A percentile compares a stretch with the other conserved stretches of the same genome.
Conservation (phyloP, 1,140 invertebrate genomes). For the Polypedilum pembai region DNA sequence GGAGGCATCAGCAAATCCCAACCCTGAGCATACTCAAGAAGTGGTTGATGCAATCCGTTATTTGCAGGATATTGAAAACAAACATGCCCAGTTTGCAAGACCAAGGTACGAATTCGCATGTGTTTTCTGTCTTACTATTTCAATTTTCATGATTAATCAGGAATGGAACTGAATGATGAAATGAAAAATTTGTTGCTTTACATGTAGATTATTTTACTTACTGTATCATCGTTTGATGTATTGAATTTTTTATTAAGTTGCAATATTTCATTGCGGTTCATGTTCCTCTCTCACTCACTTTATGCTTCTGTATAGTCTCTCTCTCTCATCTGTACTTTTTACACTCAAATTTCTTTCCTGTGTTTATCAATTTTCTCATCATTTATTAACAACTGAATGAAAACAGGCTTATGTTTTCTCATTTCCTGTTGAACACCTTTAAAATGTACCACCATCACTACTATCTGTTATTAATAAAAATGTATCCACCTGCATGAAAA, state of each 20-base stretch:
- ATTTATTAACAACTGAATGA: too few relatives aligned
- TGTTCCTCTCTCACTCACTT: neutral
- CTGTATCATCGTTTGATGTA: neutral
- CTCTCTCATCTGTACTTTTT: too few relatives aligned
- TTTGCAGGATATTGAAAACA: slow-evolving; percentile 40
- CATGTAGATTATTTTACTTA: neutral
- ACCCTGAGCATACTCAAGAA: slow-evolving; percentile 40
- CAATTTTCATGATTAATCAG: neutral
- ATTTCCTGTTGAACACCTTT: too few relatives aligned
- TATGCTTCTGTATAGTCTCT: too few relatives aligned
- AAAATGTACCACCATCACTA: too few relatives aligned
- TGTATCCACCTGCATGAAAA: too few relatives aligned
- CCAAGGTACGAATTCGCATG: slow-evolving; percentile 32
- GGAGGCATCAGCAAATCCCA: slow-evolving; percentile 34
- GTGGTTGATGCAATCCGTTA: slow-evolving; percentile 42
- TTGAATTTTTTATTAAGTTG: slow-evolving; percentile 8
- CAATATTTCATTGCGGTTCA: neutral
- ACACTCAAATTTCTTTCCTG: too few relatives aligned
- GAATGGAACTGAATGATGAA: neutral
- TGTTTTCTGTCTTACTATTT: neutral
- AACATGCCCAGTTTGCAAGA: slow-evolving; percentile 40
- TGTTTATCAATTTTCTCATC: too few relatives aligned
- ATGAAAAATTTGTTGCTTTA: slow-evolving; percentile 12
- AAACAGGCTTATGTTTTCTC: too few relatives aligned
- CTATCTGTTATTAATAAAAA: too few relatives aligned